phyloP scores from a whole-genome alignment of 2,888 invertebrate species.

The Petrolisthes cinctipes region DNA sequence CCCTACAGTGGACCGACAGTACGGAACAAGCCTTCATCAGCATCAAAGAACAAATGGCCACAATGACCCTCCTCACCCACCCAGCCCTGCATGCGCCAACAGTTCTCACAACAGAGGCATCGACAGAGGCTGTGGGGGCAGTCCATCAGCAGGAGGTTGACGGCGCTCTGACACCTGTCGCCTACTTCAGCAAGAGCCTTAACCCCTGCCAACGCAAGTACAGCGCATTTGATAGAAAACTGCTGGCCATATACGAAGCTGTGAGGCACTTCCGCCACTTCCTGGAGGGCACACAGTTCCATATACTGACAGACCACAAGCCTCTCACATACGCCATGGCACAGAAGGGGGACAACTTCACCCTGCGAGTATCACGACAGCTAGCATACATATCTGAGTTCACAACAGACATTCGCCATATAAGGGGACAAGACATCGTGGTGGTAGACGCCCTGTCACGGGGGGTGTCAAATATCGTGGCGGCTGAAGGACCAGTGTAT shows the following conservation, averaged over 20 bases:
- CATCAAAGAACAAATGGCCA: not conserved
- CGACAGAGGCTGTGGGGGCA: no score
- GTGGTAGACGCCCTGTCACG: not conserved
- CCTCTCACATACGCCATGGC: constrained; percentile 68
- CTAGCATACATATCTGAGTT: constrained; percentile 68
- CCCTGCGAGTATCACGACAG: constrained; percentile 69
- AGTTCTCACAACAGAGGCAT: no score
- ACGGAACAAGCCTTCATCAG: no score
- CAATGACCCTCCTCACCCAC: no score
- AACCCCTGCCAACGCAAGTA: constrained; percentile 67
- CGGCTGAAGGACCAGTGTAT: no score
- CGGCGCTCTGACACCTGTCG: no score
- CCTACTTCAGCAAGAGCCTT: constrained; percentile 39
- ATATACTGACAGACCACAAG: constrained; percentile 67
- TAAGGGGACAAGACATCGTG: constrained; percentile 53
- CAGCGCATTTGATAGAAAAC: constrained; percentile 66
- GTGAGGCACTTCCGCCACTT: constrained; percentile 59
- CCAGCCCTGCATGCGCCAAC: no score
- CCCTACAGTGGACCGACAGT: no score
- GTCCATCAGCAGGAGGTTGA: no score
- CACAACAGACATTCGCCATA: constrained; percentile 68
- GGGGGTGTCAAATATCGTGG: no score
- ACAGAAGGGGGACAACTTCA: constrained; percentile 67
- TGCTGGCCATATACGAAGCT: constrained; percentile 41
- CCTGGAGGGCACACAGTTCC: constrained; percentile 68